Conservation (phyloP, 2,113 vertebrate species). For the Oreochromis tanganicae region DNA sequence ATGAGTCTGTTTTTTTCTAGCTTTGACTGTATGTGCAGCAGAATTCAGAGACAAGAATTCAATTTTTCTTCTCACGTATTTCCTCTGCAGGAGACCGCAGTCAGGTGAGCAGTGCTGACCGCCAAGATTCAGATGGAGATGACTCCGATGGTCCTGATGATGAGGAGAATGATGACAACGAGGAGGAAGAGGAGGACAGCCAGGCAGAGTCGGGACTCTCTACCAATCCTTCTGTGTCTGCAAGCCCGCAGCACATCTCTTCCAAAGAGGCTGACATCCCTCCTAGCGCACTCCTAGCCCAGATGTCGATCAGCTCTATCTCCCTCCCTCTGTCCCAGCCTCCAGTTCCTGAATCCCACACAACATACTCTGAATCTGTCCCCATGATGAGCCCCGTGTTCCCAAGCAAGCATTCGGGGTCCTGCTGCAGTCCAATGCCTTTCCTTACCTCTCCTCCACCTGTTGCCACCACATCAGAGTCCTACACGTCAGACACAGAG, state of each 20-base stretch:
- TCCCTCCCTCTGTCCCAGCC: constrained; percentile 21
- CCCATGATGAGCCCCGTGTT: constrained; percentile 63
- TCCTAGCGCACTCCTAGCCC: constrained; percentile 85
- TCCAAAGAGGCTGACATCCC: constrained; percentile 77
- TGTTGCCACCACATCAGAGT: constrained; percentile 34
- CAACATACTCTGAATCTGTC: constrained; percentile 4
- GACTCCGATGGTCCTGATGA: constrained; percentile 88
- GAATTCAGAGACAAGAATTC: background rate
- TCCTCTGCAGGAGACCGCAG: constrained; percentile 81
- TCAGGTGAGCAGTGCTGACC: constrained; percentile 76
- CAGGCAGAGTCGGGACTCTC: constrained; percentile 92
- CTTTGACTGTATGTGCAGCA: background rate
- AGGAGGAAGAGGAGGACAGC: constrained; percentile 98
- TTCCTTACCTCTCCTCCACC: constrained; percentile 43
- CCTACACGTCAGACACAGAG: constrained; percentile 54
- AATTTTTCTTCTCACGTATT: background rate
- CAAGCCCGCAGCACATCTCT: constrained; percentile 90
- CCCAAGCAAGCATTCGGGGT: constrained; percentile 72
- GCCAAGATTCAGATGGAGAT: constrained; percentile 85
- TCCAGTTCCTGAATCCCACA: background rate
- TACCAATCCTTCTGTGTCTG: constrained; percentile 86
- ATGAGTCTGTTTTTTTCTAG: background rate
- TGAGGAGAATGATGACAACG: constrained; percentile 90
- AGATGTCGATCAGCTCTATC: constrained; percentile 83
- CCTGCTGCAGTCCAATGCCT: constrained; percentile 29